A percentile compares a stretch with the other conserved stretches of the same genome.
Evolutionary conservation across 2,797 vertebrate species (phyloP).

Genomic region (Scleropages formosus): DNA sequence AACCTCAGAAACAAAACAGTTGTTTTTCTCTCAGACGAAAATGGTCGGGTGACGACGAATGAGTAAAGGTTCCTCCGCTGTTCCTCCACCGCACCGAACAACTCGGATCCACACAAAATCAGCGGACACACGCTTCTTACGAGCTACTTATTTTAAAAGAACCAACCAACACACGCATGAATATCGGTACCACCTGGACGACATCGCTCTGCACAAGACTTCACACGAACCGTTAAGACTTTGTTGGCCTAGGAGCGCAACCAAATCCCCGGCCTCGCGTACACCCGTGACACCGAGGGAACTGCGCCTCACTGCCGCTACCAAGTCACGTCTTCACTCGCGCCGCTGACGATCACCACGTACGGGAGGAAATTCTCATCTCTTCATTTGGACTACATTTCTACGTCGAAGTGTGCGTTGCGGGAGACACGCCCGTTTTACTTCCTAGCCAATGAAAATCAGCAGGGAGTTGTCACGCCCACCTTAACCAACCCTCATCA

Average conservation of each 20-base stretch:
- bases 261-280: slow-evolving; percentile 26
- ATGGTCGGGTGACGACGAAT: no score
- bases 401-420: slow-evolving; percentile 1
- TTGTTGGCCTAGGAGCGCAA: slow-evolving; percentile 19
- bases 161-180: no score
- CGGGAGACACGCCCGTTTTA: slow-evolving; percentile 1
- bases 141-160: no score
- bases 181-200: no score
- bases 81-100: no score
- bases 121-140: no score
- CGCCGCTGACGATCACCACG: background rate
- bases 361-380: background rate
- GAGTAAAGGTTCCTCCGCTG: no score
- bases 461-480: background rate
- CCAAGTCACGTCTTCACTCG: background rate
- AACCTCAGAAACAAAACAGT: no score
- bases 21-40: no score
- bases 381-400: slow-evolving; percentile 28
- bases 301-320: background rate
- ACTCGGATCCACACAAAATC: no score
- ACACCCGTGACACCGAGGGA: background rate
- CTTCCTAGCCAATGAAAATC: slow-evolving; percentile 20
- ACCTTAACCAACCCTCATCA: no score
- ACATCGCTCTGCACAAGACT: no score
- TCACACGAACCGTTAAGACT: background rate